A percentile compares a stretch with the other conserved stretches of the same genome.
These are phyloP conservation scores for Lepus europaeus DNA, from an alignment of 2,113 vertebrate species.

Conservation along the genomic window DNA sequence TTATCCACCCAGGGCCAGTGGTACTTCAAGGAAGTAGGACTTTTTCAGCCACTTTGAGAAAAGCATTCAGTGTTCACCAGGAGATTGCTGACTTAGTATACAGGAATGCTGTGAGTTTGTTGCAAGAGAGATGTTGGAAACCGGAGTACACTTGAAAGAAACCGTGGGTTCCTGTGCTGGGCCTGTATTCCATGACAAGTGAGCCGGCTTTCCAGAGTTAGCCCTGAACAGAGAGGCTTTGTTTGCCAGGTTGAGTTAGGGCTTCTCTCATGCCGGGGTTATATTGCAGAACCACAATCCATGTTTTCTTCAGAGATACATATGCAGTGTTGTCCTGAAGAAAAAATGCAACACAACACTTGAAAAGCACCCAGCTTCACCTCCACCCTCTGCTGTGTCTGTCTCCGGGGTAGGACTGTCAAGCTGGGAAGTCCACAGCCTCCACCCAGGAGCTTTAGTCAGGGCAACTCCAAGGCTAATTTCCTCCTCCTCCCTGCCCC, in stretches of 20 bases:
- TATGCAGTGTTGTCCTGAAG: constrained; percentile 18
- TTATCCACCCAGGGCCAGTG: neutral
- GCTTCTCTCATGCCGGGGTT: constrained; percentile 8
- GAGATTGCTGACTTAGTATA: constrained; percentile 4
- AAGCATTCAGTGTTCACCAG: neutral
- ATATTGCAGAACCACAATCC: neutral
- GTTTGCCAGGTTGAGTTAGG: neutral
- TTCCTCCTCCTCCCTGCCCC: neutral
- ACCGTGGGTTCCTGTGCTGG: neutral
- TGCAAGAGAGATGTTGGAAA: constrained; percentile 31
- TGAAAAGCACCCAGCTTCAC: neutral
- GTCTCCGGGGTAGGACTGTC: neutral
- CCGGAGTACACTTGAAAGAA: neutral
- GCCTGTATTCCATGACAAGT: neutral
- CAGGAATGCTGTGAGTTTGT: neutral
- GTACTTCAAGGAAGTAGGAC: constrained; percentile 10
- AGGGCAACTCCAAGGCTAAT: neutral
- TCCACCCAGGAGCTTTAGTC: neutral
- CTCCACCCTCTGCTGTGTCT: neutral
- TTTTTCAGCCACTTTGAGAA: constrained; percentile 48
- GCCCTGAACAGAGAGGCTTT: neutral
- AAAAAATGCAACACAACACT: constrained; percentile 10
- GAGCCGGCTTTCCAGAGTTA: neutral
- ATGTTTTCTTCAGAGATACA: constrained; percentile 14
- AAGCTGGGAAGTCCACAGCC: neutral